Percentiles rank a stretch among this genome's conserved stretches.
phyloP scores from a whole-genome alignment of 2,888 invertebrate species.

The Tipula lateralis region DNA sequence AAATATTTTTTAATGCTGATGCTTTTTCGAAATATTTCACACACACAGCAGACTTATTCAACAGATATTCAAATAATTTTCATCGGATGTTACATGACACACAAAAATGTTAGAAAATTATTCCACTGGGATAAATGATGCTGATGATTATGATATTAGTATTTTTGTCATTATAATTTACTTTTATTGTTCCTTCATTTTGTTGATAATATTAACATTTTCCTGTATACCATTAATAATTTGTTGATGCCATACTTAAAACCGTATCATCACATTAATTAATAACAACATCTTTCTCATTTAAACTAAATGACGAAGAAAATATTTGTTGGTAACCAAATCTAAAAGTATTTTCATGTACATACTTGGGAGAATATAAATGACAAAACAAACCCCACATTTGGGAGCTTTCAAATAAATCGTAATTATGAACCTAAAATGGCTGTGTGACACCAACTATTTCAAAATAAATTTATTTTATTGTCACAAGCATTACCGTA shows the following conservation, averaged over 20 bases:
- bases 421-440: too few species aligned
- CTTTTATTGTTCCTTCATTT: background rate
- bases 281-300: background rate
- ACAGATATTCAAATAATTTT: background rate
- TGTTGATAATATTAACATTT: background rate
- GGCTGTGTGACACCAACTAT: background rate
- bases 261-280: too few species aligned
- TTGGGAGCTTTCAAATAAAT: background rate
- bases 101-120: background rate
- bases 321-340: background rate
- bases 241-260: background rate
- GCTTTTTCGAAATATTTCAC: background rate
- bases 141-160: background rate
- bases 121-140: background rate
- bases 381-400: too few species aligned
- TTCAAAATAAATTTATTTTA: too few species aligned
- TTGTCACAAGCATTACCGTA: too few species aligned
- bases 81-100: background rate
- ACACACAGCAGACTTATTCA: background rate
- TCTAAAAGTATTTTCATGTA: too few species aligned
- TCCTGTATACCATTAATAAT: background rate
- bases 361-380: too few species aligned
- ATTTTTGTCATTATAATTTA: background rate
- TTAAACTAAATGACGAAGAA: background rate
- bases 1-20: background rate